These are phyloP conservation scores for Platichthys flesus DNA, from an alignment of 2,113 vertebrate species.

Conservation along the genomic window DNA sequence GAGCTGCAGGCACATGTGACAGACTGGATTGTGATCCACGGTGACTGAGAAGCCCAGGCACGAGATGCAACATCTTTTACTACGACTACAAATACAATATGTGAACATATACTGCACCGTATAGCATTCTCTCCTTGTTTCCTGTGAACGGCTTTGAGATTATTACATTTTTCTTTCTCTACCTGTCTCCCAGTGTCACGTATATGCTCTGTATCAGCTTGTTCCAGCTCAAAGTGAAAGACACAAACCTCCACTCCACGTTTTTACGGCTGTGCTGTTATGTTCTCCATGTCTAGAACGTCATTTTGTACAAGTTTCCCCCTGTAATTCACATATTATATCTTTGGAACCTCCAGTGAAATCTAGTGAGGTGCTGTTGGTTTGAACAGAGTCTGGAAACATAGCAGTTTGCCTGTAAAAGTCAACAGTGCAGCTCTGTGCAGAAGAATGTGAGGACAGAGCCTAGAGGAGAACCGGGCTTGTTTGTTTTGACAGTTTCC, in stretches of 20 bases:
- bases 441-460: neutral
- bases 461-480: neutral
- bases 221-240: neutral
- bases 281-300: neutral
- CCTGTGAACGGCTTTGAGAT: neutral
- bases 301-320: neutral
- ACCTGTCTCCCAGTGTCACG: neutral
- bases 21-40: constrained; percentile 17
- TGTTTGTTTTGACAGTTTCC: constrained; percentile 12
- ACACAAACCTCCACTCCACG: neutral
- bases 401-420: neutral
- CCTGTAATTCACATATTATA: constrained; percentile 2
- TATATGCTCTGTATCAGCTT: neutral
- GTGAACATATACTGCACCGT: neutral
- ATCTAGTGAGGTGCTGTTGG: neutral
- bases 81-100: neutral
- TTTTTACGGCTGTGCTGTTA: constrained; percentile 1
- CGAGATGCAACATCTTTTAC: neutral
- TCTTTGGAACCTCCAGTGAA: neutral
- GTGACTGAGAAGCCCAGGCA: neutral
- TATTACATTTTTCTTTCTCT: neutral
- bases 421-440: neutral
- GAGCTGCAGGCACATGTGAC: constrained; percentile 16
- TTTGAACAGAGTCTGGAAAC: neutral
- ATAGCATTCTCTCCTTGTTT: neutral